phyloP scores from a whole-genome alignment of 2,888 invertebrate species.

The Monoplex corrugatus region DNA sequence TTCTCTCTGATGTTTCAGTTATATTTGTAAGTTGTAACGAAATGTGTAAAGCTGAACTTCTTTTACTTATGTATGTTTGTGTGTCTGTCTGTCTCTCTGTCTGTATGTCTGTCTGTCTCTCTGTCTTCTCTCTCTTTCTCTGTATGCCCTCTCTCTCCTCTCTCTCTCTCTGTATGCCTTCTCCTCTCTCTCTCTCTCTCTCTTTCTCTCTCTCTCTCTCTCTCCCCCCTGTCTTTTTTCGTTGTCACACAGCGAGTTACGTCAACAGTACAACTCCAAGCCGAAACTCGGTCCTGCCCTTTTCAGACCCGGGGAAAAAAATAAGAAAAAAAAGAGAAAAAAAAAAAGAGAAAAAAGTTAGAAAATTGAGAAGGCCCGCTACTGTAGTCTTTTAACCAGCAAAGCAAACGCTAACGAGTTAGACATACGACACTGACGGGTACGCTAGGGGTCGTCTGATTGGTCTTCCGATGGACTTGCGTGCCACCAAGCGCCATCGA shows the following conservation, averaged over 20 bases:
- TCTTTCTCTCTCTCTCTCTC: background rate
- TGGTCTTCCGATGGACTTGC: background rate
- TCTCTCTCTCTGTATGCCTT: background rate
- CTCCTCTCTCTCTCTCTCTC: background rate
- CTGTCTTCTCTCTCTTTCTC: background rate
- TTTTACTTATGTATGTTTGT: too few species aligned
- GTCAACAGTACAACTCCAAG: background rate
- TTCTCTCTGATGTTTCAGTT: background rate
- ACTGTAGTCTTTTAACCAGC: too few species aligned
- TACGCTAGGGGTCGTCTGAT: slow-evolving; percentile 4
- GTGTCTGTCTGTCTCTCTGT: too few species aligned
- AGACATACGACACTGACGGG: too few species aligned
- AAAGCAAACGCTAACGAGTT: too few species aligned
- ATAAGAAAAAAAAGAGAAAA: too few species aligned
- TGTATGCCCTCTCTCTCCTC: background rate
- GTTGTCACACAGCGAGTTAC: background rate
- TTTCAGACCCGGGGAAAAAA: too few species aligned
- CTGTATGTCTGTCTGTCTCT: background rate
- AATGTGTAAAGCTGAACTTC: too few species aligned
- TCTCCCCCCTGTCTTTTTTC: background rate
- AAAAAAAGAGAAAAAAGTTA: too few species aligned
- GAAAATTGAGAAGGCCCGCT: too few species aligned
- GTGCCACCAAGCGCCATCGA: background rate
- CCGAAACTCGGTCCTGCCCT: too few species aligned
- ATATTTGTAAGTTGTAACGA: too few species aligned